Percentiles rank a stretch among this genome's conserved stretches.
Evolutionary conservation across 2,888 invertebrate species (phyloP).

Genomic region (Choristoneura rosaceana): DNA sequence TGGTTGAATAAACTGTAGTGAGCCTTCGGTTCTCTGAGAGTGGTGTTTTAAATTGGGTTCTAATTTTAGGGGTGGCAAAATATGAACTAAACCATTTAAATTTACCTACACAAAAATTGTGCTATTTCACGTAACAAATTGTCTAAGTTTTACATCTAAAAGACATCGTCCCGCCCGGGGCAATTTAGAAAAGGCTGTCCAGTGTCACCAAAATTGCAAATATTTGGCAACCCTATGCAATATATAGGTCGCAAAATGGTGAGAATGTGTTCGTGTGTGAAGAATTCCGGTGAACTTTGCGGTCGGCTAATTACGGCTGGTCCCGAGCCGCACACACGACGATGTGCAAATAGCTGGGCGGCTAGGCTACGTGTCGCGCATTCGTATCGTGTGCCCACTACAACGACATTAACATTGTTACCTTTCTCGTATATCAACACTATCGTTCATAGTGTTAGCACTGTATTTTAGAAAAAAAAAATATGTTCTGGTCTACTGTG

Average conservation of each 20-base stretch:
- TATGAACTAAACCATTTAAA: not conserved
- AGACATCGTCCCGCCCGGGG: not conserved
- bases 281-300: constrained; percentile 72
- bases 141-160: constrained; percentile 4
- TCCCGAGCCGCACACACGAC: constrained; percentile 57
- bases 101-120: not conserved
- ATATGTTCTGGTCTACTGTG: not conserved
- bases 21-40: constrained; percentile 13
- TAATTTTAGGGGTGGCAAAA: constrained; percentile 22
- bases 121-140: not conserved
- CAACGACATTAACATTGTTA: constrained; percentile 31
- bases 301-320: constrained; percentile 73
- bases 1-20: constrained; percentile 38
- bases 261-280: constrained; percentile 59
- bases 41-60: constrained; percentile 31
- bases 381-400: constrained; percentile 43
- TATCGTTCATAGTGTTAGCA: not conserved
- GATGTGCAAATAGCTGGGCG: constrained; percentile 70
- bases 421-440: constrained; percentile 23
- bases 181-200: not conserved
- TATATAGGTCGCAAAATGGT: constrained; percentile 54
- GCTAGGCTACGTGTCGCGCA: constrained; percentile 64
- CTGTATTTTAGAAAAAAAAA: not conserved
- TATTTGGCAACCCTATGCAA: constrained; percentile 54
- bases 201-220: constrained; percentile 11